Evolutionary conservation across 2,888 invertebrate genomes (phyloP), one percentile per base, ranked within the genome.

Genomic region (Drosophila subquinaria): DNA sequence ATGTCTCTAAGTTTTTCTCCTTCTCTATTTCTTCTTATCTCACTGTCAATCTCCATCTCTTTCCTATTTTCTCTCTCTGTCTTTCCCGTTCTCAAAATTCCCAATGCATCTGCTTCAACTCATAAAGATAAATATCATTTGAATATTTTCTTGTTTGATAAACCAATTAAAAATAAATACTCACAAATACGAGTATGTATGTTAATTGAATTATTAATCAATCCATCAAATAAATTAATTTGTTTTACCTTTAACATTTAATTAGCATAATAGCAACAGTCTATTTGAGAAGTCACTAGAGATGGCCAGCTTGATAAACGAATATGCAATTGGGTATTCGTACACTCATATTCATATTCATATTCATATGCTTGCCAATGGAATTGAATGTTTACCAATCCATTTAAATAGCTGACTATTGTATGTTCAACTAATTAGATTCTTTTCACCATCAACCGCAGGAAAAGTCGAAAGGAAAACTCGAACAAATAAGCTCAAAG

Each of bases 331-430:
- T 43, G 17, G 11, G 30, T 38, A 48, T 38, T 59, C 57, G 15
- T 17, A 33, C 1, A 59, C 15, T 53, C 62, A 42, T 30, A 38
- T 6, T 23, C 17, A 17, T 40, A 55, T 42, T 23, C 23, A 23
- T 27, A 27, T 27, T 40, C 48, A 57, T 63, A 43, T 50, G 47
- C 42, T 64, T 27, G 47, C 47, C 55, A 69, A 30, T 30, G 30
- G 52, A 69, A 69, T 55, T 52, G 56, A 47, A 56, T 85, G 78
- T 86, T 83, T 80, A 83, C 75, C 72, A 80, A 83, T 69, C 87
- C 83, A 82, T 79, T 82, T 69, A 60, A 67, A 73, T 66, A 59
- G 68, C 63, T 61, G 45, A 61, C 66, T 55, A 59, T 61, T 68
- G 61, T 62, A 53, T 72, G 76, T 30, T 38, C 66, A 80, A 64